Base-by-base conservation (phyloP, 1,140 invertebrate genomes). In the Atta cephalotes region DNA sequence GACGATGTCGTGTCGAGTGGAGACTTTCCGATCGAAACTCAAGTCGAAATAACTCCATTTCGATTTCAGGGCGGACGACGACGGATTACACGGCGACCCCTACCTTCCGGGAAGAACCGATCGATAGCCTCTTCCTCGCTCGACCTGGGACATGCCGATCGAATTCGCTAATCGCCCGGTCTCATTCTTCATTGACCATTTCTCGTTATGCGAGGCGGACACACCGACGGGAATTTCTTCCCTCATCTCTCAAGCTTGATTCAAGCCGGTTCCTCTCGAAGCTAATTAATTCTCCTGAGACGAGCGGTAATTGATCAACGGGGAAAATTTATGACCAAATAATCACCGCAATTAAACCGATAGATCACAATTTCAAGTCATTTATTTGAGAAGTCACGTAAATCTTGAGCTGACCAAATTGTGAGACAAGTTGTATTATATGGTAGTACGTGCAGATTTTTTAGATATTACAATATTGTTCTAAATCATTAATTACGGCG, bases 1-100 rank as follows among this genome's bases (percentile, higher is more conserved):
- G 84, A 63, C 71, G 84, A 87, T 85, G 71, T 71, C 76, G 66
- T 45, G 62, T 76, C 70, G 68, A 63, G 72, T 85, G 79, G 78
- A 79, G 84, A 68, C 66, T 70, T 28, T 28, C 21, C 85, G 78
- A 91, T 92, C 87, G 91, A 89, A 91, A 87, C 87, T 90, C 68
- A 88, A 88, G 89, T 90, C 81, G 87, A 91, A 93, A 92, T 93
- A 92, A 93, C 91, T 93, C 90, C 88, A 91, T 93, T 92, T 89
- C 85, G 84, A 91, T 93, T 92, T 89, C 85, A 85, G 85, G 90
- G 89, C 76, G 87, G 78, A 53, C 88, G 89, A 76, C 80, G 90
- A 79, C 77, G 92, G 88, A 93, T 93, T 92, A 90, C 89, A 91
- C 88, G 88, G 51, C 86, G 76, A 82, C 85, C 88, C 78, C 72